Evolutionary conservation across 2,797 vertebrate genomes (phyloP).

Genomic region (Streptopelia turtur): DNA sequence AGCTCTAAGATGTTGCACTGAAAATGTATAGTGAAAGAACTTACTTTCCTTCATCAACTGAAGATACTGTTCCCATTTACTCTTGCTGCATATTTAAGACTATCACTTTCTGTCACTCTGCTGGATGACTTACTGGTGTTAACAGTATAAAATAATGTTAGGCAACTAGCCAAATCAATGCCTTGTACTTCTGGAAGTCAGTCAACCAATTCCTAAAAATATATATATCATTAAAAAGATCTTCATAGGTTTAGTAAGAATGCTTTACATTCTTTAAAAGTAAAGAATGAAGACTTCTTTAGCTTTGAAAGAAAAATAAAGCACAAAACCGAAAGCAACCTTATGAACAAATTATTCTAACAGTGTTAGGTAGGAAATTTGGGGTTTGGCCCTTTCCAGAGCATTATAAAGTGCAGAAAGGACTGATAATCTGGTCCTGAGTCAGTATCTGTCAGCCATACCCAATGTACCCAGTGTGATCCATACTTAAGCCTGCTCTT

Average conservation of each 20-base stretch:
- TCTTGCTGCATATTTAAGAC: neutral
- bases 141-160: neutral
- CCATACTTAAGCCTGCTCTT: neutral
- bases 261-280: neutral
- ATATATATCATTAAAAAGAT: neutral
- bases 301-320: neutral
- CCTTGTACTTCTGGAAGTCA: neutral
- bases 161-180: neutral
- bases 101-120: neutral
- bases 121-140: neutral
- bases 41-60: neutral
- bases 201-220: neutral
- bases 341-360: neutral
- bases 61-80: neutral
- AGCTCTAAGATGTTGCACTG: neutral
- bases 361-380: neutral
- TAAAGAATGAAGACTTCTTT: neutral
- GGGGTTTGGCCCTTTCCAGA: neutral
- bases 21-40: conserved; percentile 13
- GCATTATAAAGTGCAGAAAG: neutral
- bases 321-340: neutral
- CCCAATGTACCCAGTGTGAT: neutral
- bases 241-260: neutral
- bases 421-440: neutral
- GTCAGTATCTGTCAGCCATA: neutral